Percentiles rank a stretch among this genome's conserved stretches.
phyloP scores from a whole-genome alignment of 2,888 invertebrate genomes.

The Poecilus cupreus region DNA sequence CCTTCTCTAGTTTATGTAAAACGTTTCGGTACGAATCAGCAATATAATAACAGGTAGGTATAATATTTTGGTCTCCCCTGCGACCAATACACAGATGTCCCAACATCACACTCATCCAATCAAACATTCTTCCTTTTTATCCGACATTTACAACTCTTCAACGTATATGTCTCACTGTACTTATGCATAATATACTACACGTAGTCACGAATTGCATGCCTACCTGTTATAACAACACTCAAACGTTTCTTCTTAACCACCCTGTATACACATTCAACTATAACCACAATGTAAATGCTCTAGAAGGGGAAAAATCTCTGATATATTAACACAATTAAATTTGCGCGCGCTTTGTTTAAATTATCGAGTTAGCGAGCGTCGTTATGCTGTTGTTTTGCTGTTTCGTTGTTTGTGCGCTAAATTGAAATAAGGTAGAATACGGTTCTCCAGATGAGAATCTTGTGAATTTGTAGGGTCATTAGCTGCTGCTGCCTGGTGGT shows the following conservation, averaged over 20 bases:
- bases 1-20: no score
- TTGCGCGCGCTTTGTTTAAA: conserved; percentile 45
- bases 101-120: not conserved
- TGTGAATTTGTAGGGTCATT: conserved; percentile 41
- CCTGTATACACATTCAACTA: not conserved
- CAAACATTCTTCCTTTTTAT: not conserved
- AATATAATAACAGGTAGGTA: no score
- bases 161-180: not conserved
- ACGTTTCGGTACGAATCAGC: no score
- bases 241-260: not conserved
- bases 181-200: conserved; percentile 33
- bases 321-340: conserved; percentile 56
- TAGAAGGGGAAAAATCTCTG: conserved; percentile 38
- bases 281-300: not conserved
- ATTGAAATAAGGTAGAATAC: conserved; percentile 39
- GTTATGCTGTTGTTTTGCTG: conserved; percentile 42
- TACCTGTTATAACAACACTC: conserved; percentile 36
- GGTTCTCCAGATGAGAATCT: not conserved
- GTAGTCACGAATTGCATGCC: conserved; percentile 38
- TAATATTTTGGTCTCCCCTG: not conserved
- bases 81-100: not conserved
- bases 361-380: conserved; percentile 40
- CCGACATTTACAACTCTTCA: not conserved
- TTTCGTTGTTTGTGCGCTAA: conserved; percentile 46
- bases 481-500: conserved; percentile 29